A percentile compares a stretch with the other conserved stretches of the same genome.
These are phyloP conservation scores for Myoxocephalus aenaeus DNA, from an alignment of 2,797 vertebrate genomes.

Conservation along the genomic window DNA sequence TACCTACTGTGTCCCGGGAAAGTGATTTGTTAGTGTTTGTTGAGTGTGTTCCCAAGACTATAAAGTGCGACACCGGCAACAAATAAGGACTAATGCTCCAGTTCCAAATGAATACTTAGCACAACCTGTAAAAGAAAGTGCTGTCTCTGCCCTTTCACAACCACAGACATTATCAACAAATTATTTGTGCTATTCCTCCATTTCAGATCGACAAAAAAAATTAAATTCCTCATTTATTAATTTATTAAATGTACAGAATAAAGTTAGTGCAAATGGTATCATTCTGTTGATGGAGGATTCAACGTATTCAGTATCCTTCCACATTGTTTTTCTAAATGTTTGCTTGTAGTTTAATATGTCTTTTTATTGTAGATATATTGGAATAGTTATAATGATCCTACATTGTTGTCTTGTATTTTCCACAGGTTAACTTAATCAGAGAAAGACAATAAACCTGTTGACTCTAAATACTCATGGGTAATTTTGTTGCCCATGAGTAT, in stretches of 20 bases:
- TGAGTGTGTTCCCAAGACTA: conserved; percentile 73
- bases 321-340: not conserved
- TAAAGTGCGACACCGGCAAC: conserved; percentile 77
- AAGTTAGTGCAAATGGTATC: not conserved
- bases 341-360: not conserved
- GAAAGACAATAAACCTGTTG: conserved; percentile 7
- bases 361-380: not conserved
- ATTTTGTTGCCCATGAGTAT: not conserved
- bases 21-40: conserved; percentile 83
- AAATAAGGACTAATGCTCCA: conserved; percentile 80
- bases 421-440: not conserved
- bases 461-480: conserved; percentile 7
- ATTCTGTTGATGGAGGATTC: not conserved
- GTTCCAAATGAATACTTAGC: conserved; percentile 76
- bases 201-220: conserved; percentile 29
- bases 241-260: not conserved
- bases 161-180: conserved; percentile 54
- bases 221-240: conserved; percentile 6
- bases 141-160: conserved; percentile 56
- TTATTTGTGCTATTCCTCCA: conserved; percentile 40
- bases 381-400: not conserved
- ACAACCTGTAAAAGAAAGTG: conserved; percentile 69
- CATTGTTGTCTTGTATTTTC: not conserved
- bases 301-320: not conserved
- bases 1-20: conserved; percentile 54